phyloP scores from a whole-genome alignment of 2,113 vertebrate genomes.

The Anhinga rufa region DNA sequence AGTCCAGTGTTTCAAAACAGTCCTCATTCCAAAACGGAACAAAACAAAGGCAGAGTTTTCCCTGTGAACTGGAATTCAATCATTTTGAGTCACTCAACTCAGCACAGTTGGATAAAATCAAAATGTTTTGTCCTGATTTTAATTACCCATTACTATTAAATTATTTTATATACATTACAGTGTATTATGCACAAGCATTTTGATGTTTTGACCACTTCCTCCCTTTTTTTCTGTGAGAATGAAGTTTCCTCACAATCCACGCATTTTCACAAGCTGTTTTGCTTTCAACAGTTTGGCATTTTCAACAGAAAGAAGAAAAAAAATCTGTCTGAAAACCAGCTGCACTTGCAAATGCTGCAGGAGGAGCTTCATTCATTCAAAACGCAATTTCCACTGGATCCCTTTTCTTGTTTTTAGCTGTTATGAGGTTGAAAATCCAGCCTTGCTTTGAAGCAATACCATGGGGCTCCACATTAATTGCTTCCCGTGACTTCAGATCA shows the following conservation, averaged over 20 bases:
- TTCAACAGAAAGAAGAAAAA: constrained; percentile 6
- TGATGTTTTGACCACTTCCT: constrained; percentile 66
- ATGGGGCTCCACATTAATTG: neutral
- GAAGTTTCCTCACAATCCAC: constrained; percentile 20
- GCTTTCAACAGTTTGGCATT: constrained; percentile 58
- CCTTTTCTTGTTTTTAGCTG: neutral
- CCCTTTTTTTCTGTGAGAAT: constrained; percentile 31
- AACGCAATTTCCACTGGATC: constrained; percentile 21
- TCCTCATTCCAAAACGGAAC: neutral
- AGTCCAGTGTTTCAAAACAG: constrained; percentile 14
- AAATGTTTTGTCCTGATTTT: constrained; percentile 64
- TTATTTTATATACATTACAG: constrained; percentile 61
- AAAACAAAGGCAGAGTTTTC: constrained; percentile 33
- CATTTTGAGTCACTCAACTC: constrained; percentile 31
- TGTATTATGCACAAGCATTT: constrained; percentile 47
- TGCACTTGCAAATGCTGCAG: constrained; percentile 39
- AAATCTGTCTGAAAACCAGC: constrained; percentile 40
- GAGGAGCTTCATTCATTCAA: constrained; percentile 34
- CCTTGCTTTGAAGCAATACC: constrained; percentile 18
- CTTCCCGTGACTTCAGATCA: neutral
- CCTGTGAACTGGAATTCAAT: constrained; percentile 26
- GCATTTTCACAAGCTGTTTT: constrained; percentile 55
- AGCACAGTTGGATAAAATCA: constrained; percentile 41
- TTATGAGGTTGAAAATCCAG: neutral
- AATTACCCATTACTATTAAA: constrained; percentile 64